Percentiles rank a stretch among this genome's conserved stretches.
phyloP scores from a whole-genome alignment of 2,888 invertebrate species.

The Drosophila subsilvestris region DNA sequence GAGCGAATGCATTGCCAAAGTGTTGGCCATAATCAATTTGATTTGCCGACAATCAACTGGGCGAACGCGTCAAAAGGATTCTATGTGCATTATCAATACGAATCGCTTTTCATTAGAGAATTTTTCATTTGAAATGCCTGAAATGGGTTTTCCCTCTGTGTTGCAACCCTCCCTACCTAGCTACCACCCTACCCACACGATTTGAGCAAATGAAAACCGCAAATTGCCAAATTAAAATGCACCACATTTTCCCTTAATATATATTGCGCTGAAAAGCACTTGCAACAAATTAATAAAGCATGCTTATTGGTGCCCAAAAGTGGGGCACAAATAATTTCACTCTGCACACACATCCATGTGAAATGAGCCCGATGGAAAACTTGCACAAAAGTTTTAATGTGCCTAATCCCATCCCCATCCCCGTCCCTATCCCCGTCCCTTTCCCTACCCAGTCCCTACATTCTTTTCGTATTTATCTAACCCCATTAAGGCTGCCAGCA shows the following conservation, averaged over 20 bases:
- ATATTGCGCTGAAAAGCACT: slow-evolving; percentile 1
- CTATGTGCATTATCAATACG: not conserved
- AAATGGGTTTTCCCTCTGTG: not conserved
- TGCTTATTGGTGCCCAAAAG: not conserved
- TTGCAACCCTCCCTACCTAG: not conserved
- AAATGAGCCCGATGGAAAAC: not conserved
- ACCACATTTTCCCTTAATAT: not conserved
- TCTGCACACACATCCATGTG: not conserved
- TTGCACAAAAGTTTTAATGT: not conserved
- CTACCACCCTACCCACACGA: not conserved
- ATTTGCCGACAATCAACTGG: slow-evolving; percentile 30
- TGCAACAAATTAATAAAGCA: slow-evolving; percentile 1
- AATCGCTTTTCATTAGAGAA: slow-evolving; percentile 5
- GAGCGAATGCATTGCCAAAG: not conserved
- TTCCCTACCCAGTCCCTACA: not conserved
- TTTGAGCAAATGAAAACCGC: not conserved
- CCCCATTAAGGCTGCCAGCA: slow-evolving; percentile 37
- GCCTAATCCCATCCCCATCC: not conserved
- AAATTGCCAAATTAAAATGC: slow-evolving; percentile 1
- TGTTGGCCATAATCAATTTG: slow-evolving; percentile 14
- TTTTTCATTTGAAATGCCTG: not conserved
- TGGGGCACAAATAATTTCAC: not conserved
- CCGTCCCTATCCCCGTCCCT: not conserved
- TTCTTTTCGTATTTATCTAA: slow-evolving; percentile 18
- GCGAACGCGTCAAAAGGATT: not conserved